Conservation (phyloP, 2,888 invertebrate genomes). For the Drosophila mettleri region DNA sequence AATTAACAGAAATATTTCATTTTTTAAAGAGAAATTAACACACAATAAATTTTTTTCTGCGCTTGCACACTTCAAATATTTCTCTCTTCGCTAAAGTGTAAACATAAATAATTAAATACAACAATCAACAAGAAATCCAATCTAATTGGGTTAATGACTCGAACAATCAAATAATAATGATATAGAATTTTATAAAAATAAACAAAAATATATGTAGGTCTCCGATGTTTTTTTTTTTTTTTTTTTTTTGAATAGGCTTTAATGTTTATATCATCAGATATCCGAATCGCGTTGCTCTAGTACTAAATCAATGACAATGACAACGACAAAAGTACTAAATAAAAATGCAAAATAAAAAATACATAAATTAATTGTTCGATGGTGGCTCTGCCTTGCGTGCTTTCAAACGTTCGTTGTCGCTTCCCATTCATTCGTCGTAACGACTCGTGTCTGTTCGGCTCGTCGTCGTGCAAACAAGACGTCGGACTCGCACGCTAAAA, state of each 20-base stretch:
- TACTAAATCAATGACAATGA: constrained; percentile 32
- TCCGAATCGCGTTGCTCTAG: constrained; percentile 10
- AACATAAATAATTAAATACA: background rate
- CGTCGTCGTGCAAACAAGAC: constrained; percentile 34
- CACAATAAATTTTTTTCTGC: constrained; percentile 1
- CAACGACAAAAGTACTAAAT: constrained; percentile 19
- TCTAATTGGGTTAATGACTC: constrained; percentile 13
- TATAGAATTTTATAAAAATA: background rate
- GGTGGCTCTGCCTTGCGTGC: constrained; percentile 36
- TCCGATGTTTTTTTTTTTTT: background rate
- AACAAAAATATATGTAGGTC: background rate
- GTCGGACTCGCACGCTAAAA: constrained; percentile 57
- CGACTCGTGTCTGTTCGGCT: constrained; percentile 38
- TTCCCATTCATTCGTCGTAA: constrained; percentile 55
- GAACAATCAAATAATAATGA: background rate
- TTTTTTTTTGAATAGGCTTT: background rate
- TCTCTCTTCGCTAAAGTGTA: background rate
- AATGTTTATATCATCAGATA: background rate
- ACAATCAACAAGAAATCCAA: background rate
- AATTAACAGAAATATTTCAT: constrained; percentile 32
- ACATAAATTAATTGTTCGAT: constrained; percentile 37
- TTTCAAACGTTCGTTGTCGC: constrained; percentile 35
- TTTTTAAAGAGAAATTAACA: constrained; percentile 33
- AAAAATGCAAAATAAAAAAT: constrained; percentile 20
- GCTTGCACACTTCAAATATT: background rate